Conservation (phyloP, 2,113 vertebrate species). For the Odocoileus virginianus region DNA sequence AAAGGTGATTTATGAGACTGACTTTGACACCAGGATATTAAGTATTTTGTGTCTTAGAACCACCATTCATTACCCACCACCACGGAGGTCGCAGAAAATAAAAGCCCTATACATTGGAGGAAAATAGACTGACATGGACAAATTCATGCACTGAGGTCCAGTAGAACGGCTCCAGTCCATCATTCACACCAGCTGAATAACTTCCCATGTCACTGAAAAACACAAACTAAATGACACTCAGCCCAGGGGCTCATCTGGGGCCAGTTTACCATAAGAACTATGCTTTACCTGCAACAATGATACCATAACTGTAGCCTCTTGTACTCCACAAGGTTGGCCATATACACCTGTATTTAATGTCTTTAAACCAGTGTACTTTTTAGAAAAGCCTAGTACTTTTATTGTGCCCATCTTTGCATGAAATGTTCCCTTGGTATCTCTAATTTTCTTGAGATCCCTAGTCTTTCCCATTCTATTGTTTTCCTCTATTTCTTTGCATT, state of each 20-base stretch:
- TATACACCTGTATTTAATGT: not conserved
- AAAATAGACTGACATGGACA: not conserved
- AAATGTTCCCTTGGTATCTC: not conserved
- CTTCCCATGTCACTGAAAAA: not conserved
- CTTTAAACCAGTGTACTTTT: not conserved
- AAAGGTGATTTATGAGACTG: not conserved
- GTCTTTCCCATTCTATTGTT: not conserved
- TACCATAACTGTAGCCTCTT: not conserved
- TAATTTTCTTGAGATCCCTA: not conserved
- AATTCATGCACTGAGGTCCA: not conserved
- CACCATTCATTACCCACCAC: not conserved
- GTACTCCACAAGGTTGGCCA: not conserved
- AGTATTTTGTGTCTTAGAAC: not conserved
- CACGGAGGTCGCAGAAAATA: not conserved
- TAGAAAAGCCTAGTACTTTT: not conserved
- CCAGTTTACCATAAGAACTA: not conserved
- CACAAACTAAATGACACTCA: not conserved
- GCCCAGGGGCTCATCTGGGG: not conserved
- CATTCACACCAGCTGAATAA: not conserved
- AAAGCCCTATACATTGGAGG: not conserved
- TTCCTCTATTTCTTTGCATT: not conserved
- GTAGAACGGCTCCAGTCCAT: not conserved
- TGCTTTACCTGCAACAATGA: not conserved
- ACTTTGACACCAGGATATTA: not conserved
- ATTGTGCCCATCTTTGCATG: not conserved